Evolutionary conservation across 2,797 vertebrate genomes (phyloP).

Genomic region (Falco concolor): DNA sequence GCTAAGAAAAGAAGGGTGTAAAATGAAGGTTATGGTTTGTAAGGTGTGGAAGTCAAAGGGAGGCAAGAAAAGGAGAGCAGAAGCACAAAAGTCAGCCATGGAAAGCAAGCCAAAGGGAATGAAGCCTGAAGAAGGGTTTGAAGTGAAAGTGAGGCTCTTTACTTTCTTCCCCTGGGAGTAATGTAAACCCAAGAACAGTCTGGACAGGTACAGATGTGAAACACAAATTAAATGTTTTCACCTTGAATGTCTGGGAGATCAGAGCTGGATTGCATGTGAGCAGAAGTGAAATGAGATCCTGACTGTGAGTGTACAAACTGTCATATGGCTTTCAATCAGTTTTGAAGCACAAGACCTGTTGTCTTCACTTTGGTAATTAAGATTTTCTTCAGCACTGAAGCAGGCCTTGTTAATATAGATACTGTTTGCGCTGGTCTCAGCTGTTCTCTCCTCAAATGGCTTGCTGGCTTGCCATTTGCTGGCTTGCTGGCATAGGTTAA

Average conservation of each 20-base stretch:
- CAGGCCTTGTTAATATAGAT: neutral
- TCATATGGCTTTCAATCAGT: accelerated
- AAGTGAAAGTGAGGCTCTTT: neutral
- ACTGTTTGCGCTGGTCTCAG: neutral
- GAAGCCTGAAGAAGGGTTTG: neutral
- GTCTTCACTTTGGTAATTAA: neutral
- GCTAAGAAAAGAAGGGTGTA: neutral
- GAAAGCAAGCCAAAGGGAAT: neutral
- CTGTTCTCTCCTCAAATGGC: neutral
- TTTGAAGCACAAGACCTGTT: neutral
- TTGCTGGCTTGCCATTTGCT: neutral
- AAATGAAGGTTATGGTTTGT: neutral
- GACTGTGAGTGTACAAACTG: neutral
- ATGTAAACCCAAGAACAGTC: neutral
- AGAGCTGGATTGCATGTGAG: neutral
- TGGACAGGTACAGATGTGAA: neutral
- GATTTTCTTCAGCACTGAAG: neutral
- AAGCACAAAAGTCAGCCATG: neutral
- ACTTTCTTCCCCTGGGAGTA: no score
- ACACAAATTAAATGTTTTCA: neutral
- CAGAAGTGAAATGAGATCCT: neutral
- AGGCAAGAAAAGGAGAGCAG: neutral
- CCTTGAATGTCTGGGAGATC: neutral
- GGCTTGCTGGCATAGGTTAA: neutral
- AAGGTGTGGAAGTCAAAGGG: neutral